Base-by-base conservation (phyloP, 1,140 invertebrate species). In the Drosophila aff. region DNA sequence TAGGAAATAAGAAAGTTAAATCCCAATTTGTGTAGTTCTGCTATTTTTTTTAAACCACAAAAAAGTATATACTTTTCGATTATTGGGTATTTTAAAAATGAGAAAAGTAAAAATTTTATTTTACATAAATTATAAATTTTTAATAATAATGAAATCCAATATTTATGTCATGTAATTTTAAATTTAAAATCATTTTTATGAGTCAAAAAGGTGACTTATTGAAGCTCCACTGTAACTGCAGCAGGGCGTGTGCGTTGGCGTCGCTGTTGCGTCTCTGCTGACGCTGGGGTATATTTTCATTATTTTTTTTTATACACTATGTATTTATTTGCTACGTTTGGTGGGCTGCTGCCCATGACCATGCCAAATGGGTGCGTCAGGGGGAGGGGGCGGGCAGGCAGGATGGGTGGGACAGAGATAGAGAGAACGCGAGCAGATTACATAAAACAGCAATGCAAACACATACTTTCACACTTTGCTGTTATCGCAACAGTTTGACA, bases 321-420 rank as follows among this genome's bases (percentile, higher is more conserved):
- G n/a, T n/a, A n/a, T 44, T 66, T 68, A 31, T 41, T 69, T 69
- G 64, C 38, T 69, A 69, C 69, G 69, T 73, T 78, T 78, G 76
- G 76, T 36, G 76, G 76, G 76, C 49, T 52, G 76, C 49, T 58
- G 79, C 79, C 79, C 79, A 71, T 81, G 79, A 81, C 72, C 77
- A 80, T 81, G 79, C 49, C 74, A 57, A 61, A 68, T 46, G 36
- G 67, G 44, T 60, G 53, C 33, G 67, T 31, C 26, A 26, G 21
- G 68, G 21, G 68, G 18, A 38, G 44, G 31, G 11, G 23, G 13
- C 10, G 23, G 13, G 23, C 40, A 16, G 44, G 28, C 18, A 16
- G 11, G n/a, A 26, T 6, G 63, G 46, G 65, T 18, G 36, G 13
- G 15, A 63, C 11, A 68, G 65, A 33, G 36, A 66, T 44, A 68